A percentile compares a stretch with the other conserved stretches of the same genome.
Conservation (phyloP, 1,140 invertebrate species). For the Orchestia grillus region DNA sequence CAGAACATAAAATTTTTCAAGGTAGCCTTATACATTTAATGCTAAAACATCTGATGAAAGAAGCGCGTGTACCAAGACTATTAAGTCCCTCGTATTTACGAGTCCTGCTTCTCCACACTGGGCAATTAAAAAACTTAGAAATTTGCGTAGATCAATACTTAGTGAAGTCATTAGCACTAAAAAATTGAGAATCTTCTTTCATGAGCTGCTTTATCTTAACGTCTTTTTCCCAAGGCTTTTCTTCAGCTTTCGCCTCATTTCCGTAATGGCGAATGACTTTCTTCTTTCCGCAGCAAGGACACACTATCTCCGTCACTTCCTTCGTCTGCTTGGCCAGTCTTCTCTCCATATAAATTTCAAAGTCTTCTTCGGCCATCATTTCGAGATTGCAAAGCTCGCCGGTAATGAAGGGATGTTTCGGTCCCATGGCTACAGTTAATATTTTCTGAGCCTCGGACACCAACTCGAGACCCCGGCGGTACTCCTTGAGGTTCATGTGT, state of each 20-base stretch:
- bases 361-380: constrained; percentile 63
- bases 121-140: neutral
- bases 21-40: neutral
- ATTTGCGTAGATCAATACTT: neutral
- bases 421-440: constrained; percentile 56
- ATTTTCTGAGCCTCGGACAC: neutral
- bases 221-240: constrained; percentile 42
- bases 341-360: constrained; percentile 62
- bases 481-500: constrained; percentile 58
- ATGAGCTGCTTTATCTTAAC: neutral
- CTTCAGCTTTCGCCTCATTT: neutral
- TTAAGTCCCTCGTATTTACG: neutral
- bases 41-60: neutral
- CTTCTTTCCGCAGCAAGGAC: constrained; percentile 50
- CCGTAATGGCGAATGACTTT: constrained; percentile 41
- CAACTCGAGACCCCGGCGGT: constrained; percentile 55
- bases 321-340: constrained; percentile 55
- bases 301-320: constrained; percentile 49
- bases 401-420: constrained; percentile 57
- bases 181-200: constrained; percentile 28
- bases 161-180: neutral
- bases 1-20: neutral
- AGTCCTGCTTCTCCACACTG: neutral
- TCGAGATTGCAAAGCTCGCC: constrained; percentile 55
- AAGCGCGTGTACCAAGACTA: neutral